Conservation (phyloP, 2,797 vertebrate genomes). For the Falco concolor region DNA sequence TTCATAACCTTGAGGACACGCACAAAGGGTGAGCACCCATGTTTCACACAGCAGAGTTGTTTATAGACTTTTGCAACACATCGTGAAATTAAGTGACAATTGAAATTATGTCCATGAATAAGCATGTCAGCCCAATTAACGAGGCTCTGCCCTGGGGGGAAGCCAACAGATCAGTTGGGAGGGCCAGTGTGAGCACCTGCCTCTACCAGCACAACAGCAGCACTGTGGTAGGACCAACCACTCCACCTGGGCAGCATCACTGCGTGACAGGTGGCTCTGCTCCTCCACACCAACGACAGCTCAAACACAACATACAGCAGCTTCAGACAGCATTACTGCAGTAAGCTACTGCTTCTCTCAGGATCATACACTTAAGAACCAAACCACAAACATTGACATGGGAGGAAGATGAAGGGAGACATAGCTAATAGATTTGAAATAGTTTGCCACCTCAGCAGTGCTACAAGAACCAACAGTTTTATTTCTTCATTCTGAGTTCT, state of each 20-base stretch:
- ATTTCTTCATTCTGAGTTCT: background rate
- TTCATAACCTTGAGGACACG: background rate
- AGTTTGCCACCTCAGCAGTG: background rate
- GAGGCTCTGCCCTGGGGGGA: background rate
- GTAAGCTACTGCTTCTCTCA: background rate
- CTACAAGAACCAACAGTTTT: background rate
- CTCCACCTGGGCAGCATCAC: accelerated
- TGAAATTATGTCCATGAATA: background rate
- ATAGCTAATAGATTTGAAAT: background rate
- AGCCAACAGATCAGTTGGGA: background rate
- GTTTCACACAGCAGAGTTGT: background rate
- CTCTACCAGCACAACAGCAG: background rate
- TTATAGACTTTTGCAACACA: background rate
- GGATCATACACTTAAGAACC: background rate
- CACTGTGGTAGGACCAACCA: background rate
- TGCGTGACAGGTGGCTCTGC: background rate
- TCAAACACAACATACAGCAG: background rate
- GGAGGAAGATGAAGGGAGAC: background rate
- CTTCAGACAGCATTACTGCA: background rate
- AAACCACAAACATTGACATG: background rate
- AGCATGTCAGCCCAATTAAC: accelerated
- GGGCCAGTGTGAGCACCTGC: background rate
- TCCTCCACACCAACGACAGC: background rate
- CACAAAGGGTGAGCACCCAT: accelerated
- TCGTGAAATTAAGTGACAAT: background rate